Base-by-base conservation (phyloP, 2,797 vertebrate species). In the Tinamus major region DNA sequence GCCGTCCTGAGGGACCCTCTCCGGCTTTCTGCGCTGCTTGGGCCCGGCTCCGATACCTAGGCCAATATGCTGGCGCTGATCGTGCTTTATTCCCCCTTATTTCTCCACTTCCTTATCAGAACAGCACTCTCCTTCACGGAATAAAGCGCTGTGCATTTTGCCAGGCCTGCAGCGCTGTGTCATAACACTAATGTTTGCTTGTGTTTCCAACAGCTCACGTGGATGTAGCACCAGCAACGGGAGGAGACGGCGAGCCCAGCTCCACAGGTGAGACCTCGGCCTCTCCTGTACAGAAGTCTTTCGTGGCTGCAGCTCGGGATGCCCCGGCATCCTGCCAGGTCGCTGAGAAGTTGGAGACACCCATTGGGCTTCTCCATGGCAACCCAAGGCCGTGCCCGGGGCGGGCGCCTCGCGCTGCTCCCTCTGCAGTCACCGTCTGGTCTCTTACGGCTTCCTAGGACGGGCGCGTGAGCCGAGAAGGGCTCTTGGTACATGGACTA, bases 111-210 rank as follows among this genome's bases (percentile, higher is more conserved):
- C 48, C 86, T 67, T 48, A 29, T 13, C 24, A 37, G 61, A 79
- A 59, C 27, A 79, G 7, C 4, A 8, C 64, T 56, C 39, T 55
- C 24, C 24, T 74, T 63, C 37, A 23, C 62, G 4, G 1, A 56
- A n/a, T 48, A 64, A 58, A 56, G 68, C 0, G 0, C 17, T 0
- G 0, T 33, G 33, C 53, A 14, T 3, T 2, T 33, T 46, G 3
- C 20, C 46, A 79, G 83, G 24, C 27, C 21, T 0, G 0, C 44
- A 59, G 49, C 5, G 0, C 44, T 0, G 0, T 31, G 70, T 24
- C 46, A 9, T 67, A 49, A 24, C 23, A 3, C 48, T 49, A 13
- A 24, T 51, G 31, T 58, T 72, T 89, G 74, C 20, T 83, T 37
- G 6, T 59, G 0, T 72, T 93, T 61, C 59, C 82, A 89, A 44